A percentile compares a stretch with the other conserved stretches of the same genome.
These are phyloP conservation scores for Paratilapia polleni DNA, from an alignment of 2,113 vertebrate species.

Conservation along the genomic window DNA sequence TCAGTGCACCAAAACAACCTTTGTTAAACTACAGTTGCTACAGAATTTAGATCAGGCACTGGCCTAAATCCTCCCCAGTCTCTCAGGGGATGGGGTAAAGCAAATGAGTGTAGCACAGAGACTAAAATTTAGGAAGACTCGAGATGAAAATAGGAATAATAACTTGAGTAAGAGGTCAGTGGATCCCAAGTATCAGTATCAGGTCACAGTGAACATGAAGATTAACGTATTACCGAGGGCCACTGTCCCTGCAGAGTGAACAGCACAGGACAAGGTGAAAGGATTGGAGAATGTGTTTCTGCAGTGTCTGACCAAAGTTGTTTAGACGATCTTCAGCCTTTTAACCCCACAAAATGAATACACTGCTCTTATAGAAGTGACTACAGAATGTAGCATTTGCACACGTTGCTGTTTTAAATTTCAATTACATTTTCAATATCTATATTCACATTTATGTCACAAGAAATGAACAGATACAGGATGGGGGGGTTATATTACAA, in stretches of 20 bases:
- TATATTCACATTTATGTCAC: not conserved
- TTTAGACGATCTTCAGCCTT: not conserved
- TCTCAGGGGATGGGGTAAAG: slow-evolving; percentile 41
- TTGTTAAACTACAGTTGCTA: slow-evolving; percentile 31
- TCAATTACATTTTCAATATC: too few species aligned
- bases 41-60: slow-evolving; percentile 59
- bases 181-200: not conserved
- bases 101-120: slow-evolving; percentile 47
- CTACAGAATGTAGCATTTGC: not conserved
- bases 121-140: slow-evolving; percentile 29
- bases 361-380: not conserved
- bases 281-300: not conserved
- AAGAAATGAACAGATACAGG: not conserved
- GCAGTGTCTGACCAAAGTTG: not conserved
- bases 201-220: slow-evolving; percentile 41
- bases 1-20: slow-evolving; percentile 25
- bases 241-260: slow-evolving; percentile 24
- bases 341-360: not conserved
- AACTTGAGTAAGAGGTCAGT: slow-evolving; percentile 20
- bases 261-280: slow-evolving; percentile 16
- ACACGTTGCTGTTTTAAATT: too few species aligned
- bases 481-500: not conserved
- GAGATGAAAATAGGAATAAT: slow-evolving; percentile 52
- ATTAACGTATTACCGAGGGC: slow-evolving; percentile 42
- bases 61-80: slow-evolving; percentile 61